Percentiles rank a stretch among this genome's conserved stretches.
These are phyloP conservation scores for Myathropa florea DNA, from an alignment of 2,888 invertebrate species.

Conservation along the genomic window DNA sequence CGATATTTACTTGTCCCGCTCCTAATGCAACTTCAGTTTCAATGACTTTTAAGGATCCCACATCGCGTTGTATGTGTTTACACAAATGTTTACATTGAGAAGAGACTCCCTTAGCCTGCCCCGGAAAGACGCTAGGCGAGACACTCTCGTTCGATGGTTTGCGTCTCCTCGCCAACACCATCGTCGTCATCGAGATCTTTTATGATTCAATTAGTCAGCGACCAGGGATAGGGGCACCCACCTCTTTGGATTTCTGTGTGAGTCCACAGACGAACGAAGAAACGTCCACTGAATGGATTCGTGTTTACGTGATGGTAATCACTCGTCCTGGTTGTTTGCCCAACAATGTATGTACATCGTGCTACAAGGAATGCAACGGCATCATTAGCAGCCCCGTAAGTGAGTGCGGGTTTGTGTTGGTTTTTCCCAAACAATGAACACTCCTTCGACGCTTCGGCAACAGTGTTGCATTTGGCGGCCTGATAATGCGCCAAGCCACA, in stretches of 20 bases:
- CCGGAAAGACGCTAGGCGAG: neutral
- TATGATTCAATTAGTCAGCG: slow-evolving; percentile 40
- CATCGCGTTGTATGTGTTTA: neutral
- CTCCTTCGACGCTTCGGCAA: neutral
- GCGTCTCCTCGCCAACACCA: neutral
- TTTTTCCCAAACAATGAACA: neutral
- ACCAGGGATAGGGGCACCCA: neutral
- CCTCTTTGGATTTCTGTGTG: neutral
- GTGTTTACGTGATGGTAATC: slow-evolving; percentile 53
- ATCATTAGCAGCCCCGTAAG: neutral
- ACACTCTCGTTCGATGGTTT: neutral
- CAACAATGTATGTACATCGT: slow-evolving; percentile 7
- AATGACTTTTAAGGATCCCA: slow-evolving; percentile 12
- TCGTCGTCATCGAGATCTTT: slow-evolving; percentile 17
- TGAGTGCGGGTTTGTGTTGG: neutral
- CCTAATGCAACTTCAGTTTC: slow-evolving; percentile 1
- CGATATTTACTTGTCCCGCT: neutral
- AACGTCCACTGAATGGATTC: slow-evolving; percentile 30
- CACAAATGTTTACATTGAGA: neutral
- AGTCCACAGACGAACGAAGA: neutral
- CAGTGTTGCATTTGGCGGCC: neutral
- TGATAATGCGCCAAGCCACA: neutral
- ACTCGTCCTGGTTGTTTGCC: slow-evolving; percentile 22
- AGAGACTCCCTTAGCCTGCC: neutral
- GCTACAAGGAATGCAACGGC: neutral